Percentiles rank a stretch among this genome's conserved stretches.
phyloP scores from a whole-genome alignment of 2,113 vertebrate genomes.

The Brienomyrus longianalis region DNA sequence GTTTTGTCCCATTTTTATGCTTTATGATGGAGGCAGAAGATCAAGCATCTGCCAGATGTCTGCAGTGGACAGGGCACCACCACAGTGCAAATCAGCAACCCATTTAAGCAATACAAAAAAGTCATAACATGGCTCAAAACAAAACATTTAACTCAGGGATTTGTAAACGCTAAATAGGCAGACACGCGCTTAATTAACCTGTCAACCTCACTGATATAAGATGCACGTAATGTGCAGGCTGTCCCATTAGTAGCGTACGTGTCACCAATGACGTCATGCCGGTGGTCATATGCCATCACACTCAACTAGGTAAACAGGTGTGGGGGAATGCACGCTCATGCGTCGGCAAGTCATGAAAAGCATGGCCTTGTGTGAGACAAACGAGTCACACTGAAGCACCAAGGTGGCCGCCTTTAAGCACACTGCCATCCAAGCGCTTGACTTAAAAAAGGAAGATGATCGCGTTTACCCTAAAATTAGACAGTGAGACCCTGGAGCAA shows the following conservation, averaged over 20 bases:
- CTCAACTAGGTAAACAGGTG: neutral
- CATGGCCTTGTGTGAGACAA: neutral
- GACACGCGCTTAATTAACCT: neutral
- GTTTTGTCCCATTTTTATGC: neutral
- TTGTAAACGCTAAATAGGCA: neutral
- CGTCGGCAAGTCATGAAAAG: neutral
- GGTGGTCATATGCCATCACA: neutral
- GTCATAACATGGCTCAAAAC: neutral
- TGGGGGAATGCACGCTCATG: neutral
- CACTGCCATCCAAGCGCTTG: neutral
- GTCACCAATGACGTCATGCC: neutral
- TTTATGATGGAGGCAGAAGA: neutral
- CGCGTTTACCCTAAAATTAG: slow-evolving; percentile 13
- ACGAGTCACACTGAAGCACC: neutral
- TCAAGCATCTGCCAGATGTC: neutral
- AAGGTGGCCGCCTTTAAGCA: neutral
- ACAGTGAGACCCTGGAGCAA: neutral
- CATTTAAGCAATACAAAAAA: neutral
- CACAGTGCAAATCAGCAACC: neutral
- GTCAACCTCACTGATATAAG: neutral
- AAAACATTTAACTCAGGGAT: neutral
- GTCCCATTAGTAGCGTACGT: neutral
- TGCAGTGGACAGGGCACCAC: neutral
- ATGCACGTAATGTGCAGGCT: neutral
- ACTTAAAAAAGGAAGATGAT: slow-evolving; percentile 21